Base-by-base conservation (phyloP, 2,888 invertebrate genomes). In the Digitonthophagus gazella region DNA sequence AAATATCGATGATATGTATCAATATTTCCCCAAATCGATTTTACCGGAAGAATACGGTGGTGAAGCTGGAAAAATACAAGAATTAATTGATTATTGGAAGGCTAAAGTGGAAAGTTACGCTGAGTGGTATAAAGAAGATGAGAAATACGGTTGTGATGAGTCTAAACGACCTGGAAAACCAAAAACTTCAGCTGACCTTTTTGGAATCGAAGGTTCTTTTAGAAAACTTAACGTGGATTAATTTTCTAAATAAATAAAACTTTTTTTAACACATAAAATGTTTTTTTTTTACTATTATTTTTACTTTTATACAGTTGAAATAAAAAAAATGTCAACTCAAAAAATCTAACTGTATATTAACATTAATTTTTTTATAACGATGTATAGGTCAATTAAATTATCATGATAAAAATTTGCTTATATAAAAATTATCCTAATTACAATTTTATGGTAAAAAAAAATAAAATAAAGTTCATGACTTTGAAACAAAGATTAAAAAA, bases 1-100 rank as follows among this genome's bases (percentile, higher is more conserved):
- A 65, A 81, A 85, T 74, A 82, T 84, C 68, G 86, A 88, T 0
- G 85, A 85, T 16, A 81, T 91, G 66, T 86, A 87, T 74, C 82
- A 88, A 74, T 76, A 84, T 65, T 83, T 91, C 14, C 87, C 90
- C 0, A 85, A 85, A 73, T 84, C 86, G 1, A 81, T 87, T 61
- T 80, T 91, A 61, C 91, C 91, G 0, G 79, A 78, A 3, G 91
- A 91, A 76, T 91, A 90, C 76, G 91, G 91, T 6, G 91, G 91
- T 0, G 84, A 84, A 6, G 88, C 85, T 22, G 87, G 87, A 0
- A 82, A 86, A 16, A 78, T 87, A 44, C 80, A 84, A 72, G 84
- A 85, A 72, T 75, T 88, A 58, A 84, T 82, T 68, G 84, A 84
- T 58, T 79, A 84, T 67, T 88, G 87, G 87, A 84, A 80, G 54